A percentile compares a stretch with the other conserved stretches of the same genome.
phyloP scores from a whole-genome alignment of 2,888 invertebrate species.

The Acanthopleura granulata region DNA sequence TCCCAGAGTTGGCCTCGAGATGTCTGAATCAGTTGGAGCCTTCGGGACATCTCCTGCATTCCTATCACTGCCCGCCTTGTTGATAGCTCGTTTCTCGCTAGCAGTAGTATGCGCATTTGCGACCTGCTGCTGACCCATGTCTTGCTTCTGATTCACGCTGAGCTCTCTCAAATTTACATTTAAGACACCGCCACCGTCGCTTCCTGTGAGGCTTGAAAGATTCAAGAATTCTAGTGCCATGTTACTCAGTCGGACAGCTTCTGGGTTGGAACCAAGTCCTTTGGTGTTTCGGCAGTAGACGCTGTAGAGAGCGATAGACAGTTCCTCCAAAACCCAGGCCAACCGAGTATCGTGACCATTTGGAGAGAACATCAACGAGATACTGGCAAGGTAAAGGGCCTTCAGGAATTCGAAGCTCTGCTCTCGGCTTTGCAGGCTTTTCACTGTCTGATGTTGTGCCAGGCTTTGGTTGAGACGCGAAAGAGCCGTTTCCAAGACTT shows the following conservation, averaged over 20 bases:
- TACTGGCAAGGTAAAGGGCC: slow-evolving; percentile 28
- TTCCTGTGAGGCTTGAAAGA: slow-evolving; percentile 20
- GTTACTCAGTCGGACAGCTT: slow-evolving; percentile 22
- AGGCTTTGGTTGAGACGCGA: slow-evolving; percentile 27
- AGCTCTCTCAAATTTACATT: background rate
- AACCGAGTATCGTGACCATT: slow-evolving; percentile 23
- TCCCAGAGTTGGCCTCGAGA: no score
- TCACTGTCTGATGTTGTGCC: slow-evolving; percentile 23
- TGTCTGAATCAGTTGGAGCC: no score
- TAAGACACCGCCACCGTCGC: background rate
- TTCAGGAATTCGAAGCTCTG: slow-evolving; percentile 29
- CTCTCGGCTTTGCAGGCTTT: slow-evolving; percentile 28
- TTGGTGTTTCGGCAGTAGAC: background rate
- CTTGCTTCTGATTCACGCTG: background rate
- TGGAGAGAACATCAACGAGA: slow-evolving; percentile 28
- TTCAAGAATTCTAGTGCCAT: slow-evolving; percentile 22
- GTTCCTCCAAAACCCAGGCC: slow-evolving; percentile 27
- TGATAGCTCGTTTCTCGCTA: no score
- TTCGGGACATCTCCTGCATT: no score
- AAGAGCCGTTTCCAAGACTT: background rate
- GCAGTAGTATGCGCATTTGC: no score
- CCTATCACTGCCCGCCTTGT: no score
- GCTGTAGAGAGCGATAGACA: slow-evolving; percentile 29
- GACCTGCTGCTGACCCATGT: background rate
- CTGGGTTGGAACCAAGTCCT: slow-evolving; percentile 14